Conservation (phyloP, 1,140 invertebrate species). For the Octopus sinensis region DNA sequence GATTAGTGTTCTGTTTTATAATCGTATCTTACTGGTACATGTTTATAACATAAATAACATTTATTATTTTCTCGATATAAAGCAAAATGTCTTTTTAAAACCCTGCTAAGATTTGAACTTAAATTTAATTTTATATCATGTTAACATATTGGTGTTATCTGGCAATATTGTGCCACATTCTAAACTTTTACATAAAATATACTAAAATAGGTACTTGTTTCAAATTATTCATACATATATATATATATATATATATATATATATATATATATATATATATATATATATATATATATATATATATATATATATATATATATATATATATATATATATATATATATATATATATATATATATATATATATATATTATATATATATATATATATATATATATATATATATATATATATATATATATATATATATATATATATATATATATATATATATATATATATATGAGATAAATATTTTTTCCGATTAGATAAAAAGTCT, state of each 20-base stretch:
- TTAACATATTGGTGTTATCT: no score
- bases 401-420: neutral
- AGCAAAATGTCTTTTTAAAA: no score
- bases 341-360: neutral
- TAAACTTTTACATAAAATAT: no score
- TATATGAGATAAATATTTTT: neutral
- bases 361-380: neutral
- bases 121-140: no score
- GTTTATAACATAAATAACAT: no score
- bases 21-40: no score
- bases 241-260: slow-evolving; percentile 5
- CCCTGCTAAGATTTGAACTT: no score
- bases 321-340: neutral
- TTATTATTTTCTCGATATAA: no score
- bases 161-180: no score
- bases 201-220: no score
- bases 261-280: neutral
- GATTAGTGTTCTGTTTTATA: no score
- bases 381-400: neutral
- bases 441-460: neutral
- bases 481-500: neutral
- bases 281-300: neutral
- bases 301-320: neutral
- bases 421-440: neutral
- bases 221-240: neutral